A percentile compares a stretch with the other conserved stretches of the same genome.
Conservation (phyloP, 2,113 vertebrate species). For the Xerus inauris region DNA sequence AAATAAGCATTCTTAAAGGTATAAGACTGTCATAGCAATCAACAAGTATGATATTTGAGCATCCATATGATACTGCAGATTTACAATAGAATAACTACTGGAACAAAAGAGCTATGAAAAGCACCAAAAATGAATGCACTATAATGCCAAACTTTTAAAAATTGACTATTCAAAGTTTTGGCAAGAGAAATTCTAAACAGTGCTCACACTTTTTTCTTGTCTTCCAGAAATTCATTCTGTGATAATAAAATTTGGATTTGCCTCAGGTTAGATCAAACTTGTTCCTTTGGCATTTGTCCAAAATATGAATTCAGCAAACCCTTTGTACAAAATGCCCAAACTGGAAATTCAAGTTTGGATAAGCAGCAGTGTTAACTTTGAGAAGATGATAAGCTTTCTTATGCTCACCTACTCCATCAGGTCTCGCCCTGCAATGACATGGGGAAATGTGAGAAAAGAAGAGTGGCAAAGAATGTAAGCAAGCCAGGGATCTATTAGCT, state of each 20-base stretch:
- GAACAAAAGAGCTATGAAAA: neutral
- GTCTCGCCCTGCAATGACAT: neutral
- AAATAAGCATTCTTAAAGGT: neutral
- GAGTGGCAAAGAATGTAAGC: neutral
- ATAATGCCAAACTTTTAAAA: neutral
- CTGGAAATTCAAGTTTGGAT: neutral
- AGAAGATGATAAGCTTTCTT: neutral
- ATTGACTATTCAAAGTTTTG: too few relatives aligned
- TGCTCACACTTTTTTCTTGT: neutral
- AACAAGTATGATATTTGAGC: neutral
- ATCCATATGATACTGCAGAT: neutral
- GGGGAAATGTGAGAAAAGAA: conserved; percentile 1
- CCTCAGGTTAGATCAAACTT: neutral
- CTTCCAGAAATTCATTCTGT: neutral
- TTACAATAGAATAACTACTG: neutral
- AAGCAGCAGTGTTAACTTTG: neutral
- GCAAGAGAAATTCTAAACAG: neutral
- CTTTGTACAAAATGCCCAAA: neutral
- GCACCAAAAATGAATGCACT: neutral
- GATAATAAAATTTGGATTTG: neutral
- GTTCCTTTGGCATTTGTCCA: neutral
- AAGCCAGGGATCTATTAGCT: neutral
- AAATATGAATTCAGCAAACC: neutral
- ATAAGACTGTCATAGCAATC: neutral
- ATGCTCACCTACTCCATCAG: neutral